Evolutionary conservation across 2,888 invertebrate species (phyloP).

Genomic region (Biston stratarius): DNA sequence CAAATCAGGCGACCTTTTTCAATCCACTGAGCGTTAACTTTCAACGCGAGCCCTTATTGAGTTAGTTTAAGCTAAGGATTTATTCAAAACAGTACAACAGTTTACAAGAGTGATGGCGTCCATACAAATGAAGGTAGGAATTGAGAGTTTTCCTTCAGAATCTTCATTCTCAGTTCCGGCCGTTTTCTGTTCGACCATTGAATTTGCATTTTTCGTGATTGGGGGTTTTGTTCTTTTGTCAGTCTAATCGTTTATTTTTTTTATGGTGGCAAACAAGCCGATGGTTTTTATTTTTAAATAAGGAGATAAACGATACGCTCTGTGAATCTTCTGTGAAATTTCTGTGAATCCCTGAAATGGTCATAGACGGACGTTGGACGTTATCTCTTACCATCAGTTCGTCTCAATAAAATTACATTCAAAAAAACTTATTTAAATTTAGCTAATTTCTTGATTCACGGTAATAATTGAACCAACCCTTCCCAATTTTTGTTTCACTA

Average conservation of each 20-base stretch:
- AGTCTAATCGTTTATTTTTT: not conserved
- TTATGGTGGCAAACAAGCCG: no score
- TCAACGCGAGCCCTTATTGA: constrained; percentile 69
- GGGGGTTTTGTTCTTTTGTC: not conserved
- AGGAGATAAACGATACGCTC: no score
- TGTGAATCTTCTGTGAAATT: no score
- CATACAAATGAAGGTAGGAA: constrained; percentile 68
- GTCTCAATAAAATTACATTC: no score
- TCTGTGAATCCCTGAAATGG: no score
- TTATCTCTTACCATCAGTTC: no score
- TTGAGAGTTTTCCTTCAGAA: constrained; percentile 30
- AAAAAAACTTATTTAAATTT: no score
- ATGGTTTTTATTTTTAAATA: no score
- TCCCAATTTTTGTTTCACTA: no score
- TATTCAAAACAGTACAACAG: constrained; percentile 77
- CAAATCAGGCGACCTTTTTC: constrained; percentile 77
- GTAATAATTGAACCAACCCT: not conserved
- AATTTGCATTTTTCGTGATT: constrained; percentile 35
- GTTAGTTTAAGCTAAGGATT: constrained; percentile 77
- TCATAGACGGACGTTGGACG: no score
- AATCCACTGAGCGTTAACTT: constrained; percentile 70
- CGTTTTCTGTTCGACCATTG: constrained; percentile 22
- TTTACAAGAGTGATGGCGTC: constrained; percentile 56
- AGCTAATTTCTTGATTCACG: no score
- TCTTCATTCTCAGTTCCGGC: constrained; percentile 40